These are phyloP conservation scores for Onychostruthus taczanowskii DNA, from an alignment of 2,113 vertebrate genomes.

Conservation along the genomic window DNA sequence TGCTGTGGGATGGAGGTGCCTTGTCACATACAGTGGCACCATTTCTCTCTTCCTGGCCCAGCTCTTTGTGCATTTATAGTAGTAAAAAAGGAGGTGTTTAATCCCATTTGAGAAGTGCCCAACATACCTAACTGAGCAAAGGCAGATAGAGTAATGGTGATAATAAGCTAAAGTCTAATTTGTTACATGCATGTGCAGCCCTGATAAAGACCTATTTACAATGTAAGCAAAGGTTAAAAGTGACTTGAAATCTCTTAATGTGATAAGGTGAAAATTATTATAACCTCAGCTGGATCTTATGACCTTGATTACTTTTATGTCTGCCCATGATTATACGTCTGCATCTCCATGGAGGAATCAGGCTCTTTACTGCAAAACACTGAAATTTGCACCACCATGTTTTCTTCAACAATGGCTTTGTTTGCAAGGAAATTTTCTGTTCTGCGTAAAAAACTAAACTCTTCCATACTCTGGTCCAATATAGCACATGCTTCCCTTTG, in stretches of 20 bases:
- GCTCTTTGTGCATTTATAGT: not conserved
- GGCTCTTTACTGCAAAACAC: not conserved
- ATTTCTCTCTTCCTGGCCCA: not conserved
- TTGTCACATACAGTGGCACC: not conserved
- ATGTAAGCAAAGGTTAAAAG: slow-evolving; percentile 24
- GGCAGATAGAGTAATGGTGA: not conserved
- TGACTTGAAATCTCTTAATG: not conserved
- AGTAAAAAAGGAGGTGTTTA: not conserved
- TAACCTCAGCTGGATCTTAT: not conserved
- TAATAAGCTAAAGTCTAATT: not conserved
- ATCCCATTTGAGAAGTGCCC: not conserved
- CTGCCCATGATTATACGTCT: not conserved
- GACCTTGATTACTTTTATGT: not conserved
- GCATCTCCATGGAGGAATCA: not conserved
- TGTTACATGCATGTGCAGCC: not conserved
- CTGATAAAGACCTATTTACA: not conserved
- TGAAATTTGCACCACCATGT: not conserved
- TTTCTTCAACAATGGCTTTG: not conserved
- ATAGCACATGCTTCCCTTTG: not conserved
- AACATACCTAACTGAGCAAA: not conserved
- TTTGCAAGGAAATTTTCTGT: not conserved
- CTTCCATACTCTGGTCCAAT: not conserved
- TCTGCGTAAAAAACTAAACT: not conserved
- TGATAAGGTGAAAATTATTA: not conserved
- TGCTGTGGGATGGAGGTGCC: not conserved